Evolutionary conservation across 2,113 vertebrate genomes (phyloP), one percentile per base, ranked within the genome.

Genomic region (Heptranchias perlo): DNA sequence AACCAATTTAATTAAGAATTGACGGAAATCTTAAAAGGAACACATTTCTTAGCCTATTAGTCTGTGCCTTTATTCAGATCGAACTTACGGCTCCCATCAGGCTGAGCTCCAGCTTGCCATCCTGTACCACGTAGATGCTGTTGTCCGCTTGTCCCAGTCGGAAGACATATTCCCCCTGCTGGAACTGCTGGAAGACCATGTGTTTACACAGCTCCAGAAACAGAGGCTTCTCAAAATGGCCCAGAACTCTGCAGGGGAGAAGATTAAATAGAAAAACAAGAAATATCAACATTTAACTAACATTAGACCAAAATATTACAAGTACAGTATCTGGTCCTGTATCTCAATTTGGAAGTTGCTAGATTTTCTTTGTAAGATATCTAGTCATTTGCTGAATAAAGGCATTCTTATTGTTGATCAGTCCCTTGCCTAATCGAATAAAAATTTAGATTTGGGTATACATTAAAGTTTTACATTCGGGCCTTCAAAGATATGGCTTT

Each of bases 71-170:
- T 82, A 5, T 82, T 39, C 16, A 10, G 16, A 23, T 35, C 31
- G 64, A 65, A 96, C 97, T 96, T 82, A 99, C 99, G 96, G 97
- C 96, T 96, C 98, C 98, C 0, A 98, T 98, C 96, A 99, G 98
- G 96, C 98, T 98, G 96, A 99, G 97, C 97, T 99, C 99, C 97
- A 99, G 96, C 69, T 99, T 98, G 54, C 99, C 99, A 0, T 99
- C 99, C 97, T 99, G 99, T 65, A 99, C 98, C 91, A 99, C 99
- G 0, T 99, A 99, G 97, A 99, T 99, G 97, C 98, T 99, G 98
- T 97, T 98, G 61, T 99, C 99, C 0, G 98, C 98, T 91, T 99
- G 99, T 0, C 99, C 99, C 0, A 98, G 99, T 2, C 98, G 98
- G 96, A 99, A 99, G 21, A 99, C 98, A 0, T 99, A 98, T 96